Evolutionary conservation across 2,797 vertebrate species (phyloP).

Genomic region (Australoheros facetus): DNA sequence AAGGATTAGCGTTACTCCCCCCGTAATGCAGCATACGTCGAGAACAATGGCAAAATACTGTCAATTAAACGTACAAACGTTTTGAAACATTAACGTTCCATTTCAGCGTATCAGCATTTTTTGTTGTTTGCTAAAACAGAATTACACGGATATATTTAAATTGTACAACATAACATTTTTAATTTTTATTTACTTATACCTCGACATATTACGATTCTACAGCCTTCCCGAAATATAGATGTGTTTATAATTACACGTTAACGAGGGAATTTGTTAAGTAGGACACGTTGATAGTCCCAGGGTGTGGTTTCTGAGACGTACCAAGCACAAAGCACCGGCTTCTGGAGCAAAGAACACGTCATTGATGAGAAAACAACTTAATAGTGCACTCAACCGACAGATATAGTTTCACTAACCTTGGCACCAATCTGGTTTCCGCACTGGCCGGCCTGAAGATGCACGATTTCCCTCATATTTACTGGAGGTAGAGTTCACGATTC

Average conservation of each 20-base stretch:
- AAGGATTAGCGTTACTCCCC: too few species aligned
- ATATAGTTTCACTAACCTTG: slow-evolving; percentile 72
- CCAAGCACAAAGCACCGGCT: slow-evolving; percentile 54
- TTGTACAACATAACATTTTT: not conserved
- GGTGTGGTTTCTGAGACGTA: slow-evolving; percentile 66
- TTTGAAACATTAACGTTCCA: rapidly evolving
- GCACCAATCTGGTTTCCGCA: slow-evolving; percentile 87
- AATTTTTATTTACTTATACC: not conserved
- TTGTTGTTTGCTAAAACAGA: not conserved
- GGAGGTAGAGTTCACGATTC: rapidly evolving
- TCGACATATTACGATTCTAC: not conserved
- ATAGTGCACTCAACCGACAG: rapidly evolving
- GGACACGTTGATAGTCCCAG: slow-evolving; percentile 38
- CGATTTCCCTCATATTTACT: slow-evolving; percentile 84
- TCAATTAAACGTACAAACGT: not conserved
- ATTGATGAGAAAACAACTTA: rapidly evolving
- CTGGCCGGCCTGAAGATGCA: slow-evolving; percentile 86
- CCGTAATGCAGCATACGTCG: not conserved
- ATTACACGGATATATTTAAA: not conserved
- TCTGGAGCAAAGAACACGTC: rapidly evolving
- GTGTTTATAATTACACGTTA: not conserved
- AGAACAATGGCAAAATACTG: not conserved
- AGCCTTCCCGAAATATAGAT: too few species aligned
- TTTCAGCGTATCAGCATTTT: rapidly evolving
- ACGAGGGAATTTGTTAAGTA: not conserved